phyloP scores from a whole-genome alignment of 1,140 invertebrate species.

The Nylanderia fulva region DNA sequence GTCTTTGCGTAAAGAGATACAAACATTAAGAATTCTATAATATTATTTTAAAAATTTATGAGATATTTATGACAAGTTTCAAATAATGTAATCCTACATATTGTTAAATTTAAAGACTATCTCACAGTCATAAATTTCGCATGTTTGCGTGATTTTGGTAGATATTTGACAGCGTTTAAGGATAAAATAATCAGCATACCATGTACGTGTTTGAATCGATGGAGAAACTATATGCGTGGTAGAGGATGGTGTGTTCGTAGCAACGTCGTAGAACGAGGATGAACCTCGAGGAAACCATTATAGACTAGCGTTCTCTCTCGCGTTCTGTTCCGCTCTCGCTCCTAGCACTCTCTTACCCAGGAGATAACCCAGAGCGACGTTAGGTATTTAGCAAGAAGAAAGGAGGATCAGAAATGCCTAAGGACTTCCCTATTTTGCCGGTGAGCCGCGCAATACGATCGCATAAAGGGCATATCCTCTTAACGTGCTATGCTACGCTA shows the following conservation, averaged over 20 bases:
- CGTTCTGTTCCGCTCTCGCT: slow-evolving; percentile 49
- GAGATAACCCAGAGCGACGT: slow-evolving; percentile 66
- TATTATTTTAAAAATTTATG: not conserved
- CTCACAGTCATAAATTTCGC: not conserved
- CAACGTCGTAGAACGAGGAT: slow-evolving; percentile 67
- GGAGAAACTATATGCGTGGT: slow-evolving; percentile 47
- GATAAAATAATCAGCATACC: slow-evolving; percentile 64
- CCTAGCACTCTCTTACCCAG: slow-evolving; percentile 18
- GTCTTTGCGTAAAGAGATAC: not conserved
- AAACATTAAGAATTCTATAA: not conserved
- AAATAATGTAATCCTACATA: not conserved
- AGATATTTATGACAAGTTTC: not conserved
- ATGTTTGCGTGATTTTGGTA: not conserved
- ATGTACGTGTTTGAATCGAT: slow-evolving; percentile 49
- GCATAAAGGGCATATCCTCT: slow-evolving; percentile 6
- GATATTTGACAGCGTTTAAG: slow-evolving; percentile 1
- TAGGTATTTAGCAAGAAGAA: slow-evolving; percentile 64
- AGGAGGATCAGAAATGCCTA: slow-evolving; percentile 59
- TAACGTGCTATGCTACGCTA: not conserved
- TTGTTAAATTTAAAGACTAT: not conserved
- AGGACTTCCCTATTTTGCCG: slow-evolving; percentile 47
- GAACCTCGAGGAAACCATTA: slow-evolving; percentile 79
- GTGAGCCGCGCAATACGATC: slow-evolving; percentile 31
- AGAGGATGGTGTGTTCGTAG: slow-evolving; percentile 61
- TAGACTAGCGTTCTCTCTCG: slow-evolving; percentile 64